Evolutionary conservation across 2,113 vertebrate genomes (phyloP).

Genomic region (Burhinus bistriatus): DNA sequence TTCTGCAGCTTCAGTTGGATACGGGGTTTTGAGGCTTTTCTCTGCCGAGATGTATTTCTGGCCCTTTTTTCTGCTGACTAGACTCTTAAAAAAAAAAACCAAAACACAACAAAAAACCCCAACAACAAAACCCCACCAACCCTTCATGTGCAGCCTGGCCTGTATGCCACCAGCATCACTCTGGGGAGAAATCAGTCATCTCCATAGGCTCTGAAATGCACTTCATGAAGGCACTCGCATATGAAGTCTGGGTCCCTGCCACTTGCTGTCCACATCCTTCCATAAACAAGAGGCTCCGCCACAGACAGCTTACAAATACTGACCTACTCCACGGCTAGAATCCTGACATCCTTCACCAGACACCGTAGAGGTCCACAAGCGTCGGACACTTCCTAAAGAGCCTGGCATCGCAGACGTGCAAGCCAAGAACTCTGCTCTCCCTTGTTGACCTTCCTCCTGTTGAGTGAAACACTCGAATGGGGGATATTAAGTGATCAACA

Average conservation of each 20-base stretch:
- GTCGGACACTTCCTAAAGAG: neutral
- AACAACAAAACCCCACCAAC: too few species aligned
- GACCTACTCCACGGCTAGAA: neutral
- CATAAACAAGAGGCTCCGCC: neutral
- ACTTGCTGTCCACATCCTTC: neutral
- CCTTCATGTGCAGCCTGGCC: neutral
- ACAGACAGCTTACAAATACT: neutral
- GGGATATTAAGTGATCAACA: neutral
- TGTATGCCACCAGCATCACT: neutral
- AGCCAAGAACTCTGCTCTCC: neutral
- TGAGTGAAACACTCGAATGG: neutral
- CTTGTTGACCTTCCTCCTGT: neutral
- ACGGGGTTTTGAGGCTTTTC: neutral
- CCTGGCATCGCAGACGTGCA: neutral
- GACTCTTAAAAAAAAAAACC: neutral
- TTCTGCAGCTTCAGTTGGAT: neutral
- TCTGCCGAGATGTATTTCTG: neutral
- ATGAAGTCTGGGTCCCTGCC: neutral
- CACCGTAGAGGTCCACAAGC: neutral
- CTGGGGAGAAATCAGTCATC: neutral
- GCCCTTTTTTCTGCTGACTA: neutral
- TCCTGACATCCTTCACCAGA: neutral
- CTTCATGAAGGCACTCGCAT: neutral
- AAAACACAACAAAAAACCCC: neutral
- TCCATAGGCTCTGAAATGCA: neutral